phyloP scores from a whole-genome alignment of 2,797 vertebrate species.

The Thaleichthys pacificus region DNA sequence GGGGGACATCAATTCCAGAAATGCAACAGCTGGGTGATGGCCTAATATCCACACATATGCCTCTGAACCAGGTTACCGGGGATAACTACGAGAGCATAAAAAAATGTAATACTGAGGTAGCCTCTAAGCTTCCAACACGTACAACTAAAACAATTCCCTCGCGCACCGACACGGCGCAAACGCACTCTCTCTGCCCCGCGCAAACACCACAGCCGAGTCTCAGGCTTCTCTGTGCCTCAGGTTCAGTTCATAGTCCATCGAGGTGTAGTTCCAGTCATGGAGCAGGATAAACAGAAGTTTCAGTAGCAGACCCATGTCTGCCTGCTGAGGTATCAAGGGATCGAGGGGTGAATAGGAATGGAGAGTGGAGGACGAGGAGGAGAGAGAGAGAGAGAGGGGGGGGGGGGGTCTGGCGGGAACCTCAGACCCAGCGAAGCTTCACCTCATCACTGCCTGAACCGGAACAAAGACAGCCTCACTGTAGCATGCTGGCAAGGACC shows the following conservation, averaged over 20 bases:
- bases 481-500: slow-evolving; percentile 48
- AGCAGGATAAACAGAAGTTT: slow-evolving; percentile 74
- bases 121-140: no score
- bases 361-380: neutral
- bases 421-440: slow-evolving; percentile 55
- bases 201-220: slow-evolving; percentile 16
- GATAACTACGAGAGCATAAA: slow-evolving; percentile 19
- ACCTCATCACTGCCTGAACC: slow-evolving; percentile 46
- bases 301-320: slow-evolving; percentile 71
- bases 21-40: neutral
- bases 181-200: slow-evolving; percentile 20
- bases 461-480: slow-evolving; percentile 36
- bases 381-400: slow-evolving; percentile 5
- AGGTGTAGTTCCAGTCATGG: slow-evolving; percentile 75
- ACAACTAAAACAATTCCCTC: slow-evolving; percentile 4
- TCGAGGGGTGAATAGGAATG: neutral
- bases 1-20: no score
- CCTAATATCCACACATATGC: neutral
- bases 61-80: slow-evolving; percentile 30
- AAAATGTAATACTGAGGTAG: neutral
- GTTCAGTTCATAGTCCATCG: slow-evolving; percentile 58
- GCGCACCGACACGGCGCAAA: slow-evolving; percentile 11
- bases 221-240: slow-evolving; percentile 47
- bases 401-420: slow-evolving; percentile 7
- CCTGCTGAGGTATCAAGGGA: slow-evolving; percentile 26